These are phyloP conservation scores for Dendrolimus punctatus DNA, from an alignment of 1,140 invertebrate species.

Conservation along the genomic window DNA sequence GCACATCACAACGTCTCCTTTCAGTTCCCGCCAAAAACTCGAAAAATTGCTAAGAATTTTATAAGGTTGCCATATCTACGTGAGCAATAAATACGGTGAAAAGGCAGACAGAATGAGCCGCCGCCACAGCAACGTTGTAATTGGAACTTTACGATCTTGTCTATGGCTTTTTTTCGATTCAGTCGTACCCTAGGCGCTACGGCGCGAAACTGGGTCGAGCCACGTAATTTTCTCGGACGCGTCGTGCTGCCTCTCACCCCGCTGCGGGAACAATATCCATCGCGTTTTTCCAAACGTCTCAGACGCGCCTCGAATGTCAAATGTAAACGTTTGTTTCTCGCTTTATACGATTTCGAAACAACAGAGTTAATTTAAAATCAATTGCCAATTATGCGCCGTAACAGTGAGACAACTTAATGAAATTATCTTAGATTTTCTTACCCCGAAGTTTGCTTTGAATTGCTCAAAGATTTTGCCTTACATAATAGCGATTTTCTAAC, in stretches of 20 bases:
- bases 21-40: too few species aligned
- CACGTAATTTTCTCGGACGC: slow-evolving; percentile 43
- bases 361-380: slow-evolving; percentile 22
- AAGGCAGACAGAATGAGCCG: slow-evolving; percentile 29
- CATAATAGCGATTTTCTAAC: not conserved
- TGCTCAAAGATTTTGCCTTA: too few species aligned
- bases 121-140: slow-evolving; percentile 42
- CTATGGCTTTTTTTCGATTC: slow-evolving; percentile 47
- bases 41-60: too few species aligned
- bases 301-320: slow-evolving; percentile 47
- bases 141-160: slow-evolving; percentile 55
- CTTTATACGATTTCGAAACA: slow-evolving; percentile 28
- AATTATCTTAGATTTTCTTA: slow-evolving; percentile 14
- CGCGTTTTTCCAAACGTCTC: slow-evolving; percentile 44
- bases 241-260: slow-evolving; percentile 9
- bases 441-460: not conserved
- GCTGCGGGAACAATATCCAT: slow-evolving; percentile 48
- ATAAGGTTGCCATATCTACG: slow-evolving; percentile 12
- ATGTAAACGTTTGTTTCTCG: slow-evolving; percentile 44
- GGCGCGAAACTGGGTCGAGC: slow-evolving; percentile 35
- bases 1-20: too few species aligned
- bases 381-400: slow-evolving; percentile 26
- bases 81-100: slow-evolving; percentile 30
- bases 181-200: slow-evolving; percentile 21
- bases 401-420: slow-evolving; percentile 17